Evolutionary conservation across 2,113 vertebrate species (phyloP), one percentile per base, ranked within the genome.

Genomic region (Barbus barbus): DNA sequence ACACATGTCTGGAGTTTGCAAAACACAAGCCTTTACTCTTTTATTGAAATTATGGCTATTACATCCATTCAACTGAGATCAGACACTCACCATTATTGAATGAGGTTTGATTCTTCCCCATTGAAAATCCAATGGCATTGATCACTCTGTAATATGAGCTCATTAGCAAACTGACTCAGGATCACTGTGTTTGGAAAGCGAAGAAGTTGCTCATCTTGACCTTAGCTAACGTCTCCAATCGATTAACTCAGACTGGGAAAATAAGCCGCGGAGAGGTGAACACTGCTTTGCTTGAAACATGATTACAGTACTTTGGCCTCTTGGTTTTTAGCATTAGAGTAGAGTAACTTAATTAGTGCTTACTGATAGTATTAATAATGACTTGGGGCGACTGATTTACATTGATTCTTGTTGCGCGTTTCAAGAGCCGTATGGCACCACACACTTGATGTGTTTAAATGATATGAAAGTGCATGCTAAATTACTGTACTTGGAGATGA

Each of bases 121-220:
- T 85, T 88, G 86, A 88, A 84, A 88, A 88, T 88, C 86, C 86
- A 80, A 88, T 88, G 84, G 76, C 84, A 96, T 96, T 96, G 95
- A 96, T 96, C 95, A 82, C 83, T 80, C 33, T 74, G 92, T 95
- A 95, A 94, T 95, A 95, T 94, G 95, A 95, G 94, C 96, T 95
- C 94, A 94, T 96, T 96, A 95, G 93, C 93, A 94, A 92, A 93
- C 94, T 94, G 94, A 92, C 91, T 93, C 94, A 93, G 94, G 90
- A 95, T 85, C 94, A 91, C 90, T 93, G 92, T 93, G 95, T 92
- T 93, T 94, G 94, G 95, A 93, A 93, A 92, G 94, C 93, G 90
- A 95, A 94, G 94, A 95, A 94, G 93, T 93, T 92, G 92, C 90
- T 93, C 94, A 94, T 93, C 94, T 94, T 95, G 94, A 95, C 95